Evolutionary conservation across 2,888 invertebrate species (phyloP).

Genomic region (Neria commutata): DNA sequence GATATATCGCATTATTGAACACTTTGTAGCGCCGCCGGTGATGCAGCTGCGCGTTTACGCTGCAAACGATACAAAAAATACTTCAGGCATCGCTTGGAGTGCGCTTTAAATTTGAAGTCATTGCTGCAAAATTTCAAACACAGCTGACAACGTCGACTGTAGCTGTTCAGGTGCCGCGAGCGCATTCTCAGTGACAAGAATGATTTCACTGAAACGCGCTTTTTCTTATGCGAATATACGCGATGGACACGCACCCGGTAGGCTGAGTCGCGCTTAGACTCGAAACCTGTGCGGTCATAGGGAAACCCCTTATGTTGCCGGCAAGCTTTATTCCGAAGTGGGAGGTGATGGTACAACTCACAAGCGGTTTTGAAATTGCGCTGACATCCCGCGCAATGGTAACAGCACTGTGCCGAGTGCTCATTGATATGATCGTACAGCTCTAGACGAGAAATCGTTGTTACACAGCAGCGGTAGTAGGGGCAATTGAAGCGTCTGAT

Average conservation of each 20-base stretch:
- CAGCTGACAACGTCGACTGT: neutral
- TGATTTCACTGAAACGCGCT: neutral
- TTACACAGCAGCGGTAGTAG: constrained; percentile 33
- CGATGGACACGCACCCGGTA: constrained; percentile 19
- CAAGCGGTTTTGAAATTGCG: constrained; percentile 28
- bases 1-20: no score
- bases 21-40: no score
- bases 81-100: neutral
- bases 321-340: constrained; percentile 10
- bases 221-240: constrained; percentile 12
- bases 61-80: neutral
- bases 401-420: constrained; percentile 25
- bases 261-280: constrained; percentile 23
- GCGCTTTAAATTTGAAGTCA: neutral
- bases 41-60: no score
- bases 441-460: constrained; percentile 33
- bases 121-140: constrained; percentile 4
- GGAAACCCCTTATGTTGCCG: constrained; percentile 6
- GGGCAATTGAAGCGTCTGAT: constrained; percentile 38
- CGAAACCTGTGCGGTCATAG: no score
- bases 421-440: constrained; percentile 37
- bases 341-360: constrained; percentile 36
- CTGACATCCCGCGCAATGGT: constrained; percentile 38
- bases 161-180: no score
- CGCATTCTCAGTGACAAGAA: neutral